Evolutionary conservation across 1,140 invertebrate species (phyloP), one percentile per base, ranked within the genome.

Genomic region (Luehdorfia chinensis): DNA sequence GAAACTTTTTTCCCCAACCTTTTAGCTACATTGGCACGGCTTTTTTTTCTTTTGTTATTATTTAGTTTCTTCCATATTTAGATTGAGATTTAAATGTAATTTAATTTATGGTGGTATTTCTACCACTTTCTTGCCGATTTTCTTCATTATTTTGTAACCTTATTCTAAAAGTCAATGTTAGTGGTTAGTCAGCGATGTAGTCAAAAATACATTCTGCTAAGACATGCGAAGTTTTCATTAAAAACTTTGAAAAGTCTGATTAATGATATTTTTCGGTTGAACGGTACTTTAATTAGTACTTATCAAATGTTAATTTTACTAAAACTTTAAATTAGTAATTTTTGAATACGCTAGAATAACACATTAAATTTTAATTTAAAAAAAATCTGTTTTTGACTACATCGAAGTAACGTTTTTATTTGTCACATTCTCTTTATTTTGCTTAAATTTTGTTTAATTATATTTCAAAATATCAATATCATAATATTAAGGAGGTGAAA

Each of bases 1-100:
- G n/a, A n/a, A n/a, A n/a, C n/a, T n/a, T n/a, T n/a, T n/a, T n/a
- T n/a, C n/a, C n/a, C n/a, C n/a, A n/a, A n/a, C n/a, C n/a, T 6
- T 48, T 44, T 16, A 41, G 32, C 43, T 55, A 55, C 53, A 55
- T 54, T 64, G 54, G 61, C 59, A 62, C 56, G 61, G 55, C 53
- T 32, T 51, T 57, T 50, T 52, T 47, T 32, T 48, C 27, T 28
- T 54, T 55, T 46, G 31, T 28, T 45, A 54, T 41, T 18, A 39
- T 36, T 19, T 48, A 14, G 32, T n/a, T 25, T 48, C 54, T 53
- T 15, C 9, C 19, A 41, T 37, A 11, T 46, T 52, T 21, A 13
- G 18, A n/a, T n/a, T n/a, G n/a, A n/a, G n/a, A n/a, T n/a, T n/a
- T n/a, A n/a, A n/a, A n/a, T 6, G 6, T 21, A 21, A 8, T 19